Percentiles rank a stretch among this genome's conserved stretches.
These are phyloP conservation scores for Rhinatrema bivittatum DNA, from an alignment of 2,797 vertebrate genomes.

Conservation along the genomic window DNA sequence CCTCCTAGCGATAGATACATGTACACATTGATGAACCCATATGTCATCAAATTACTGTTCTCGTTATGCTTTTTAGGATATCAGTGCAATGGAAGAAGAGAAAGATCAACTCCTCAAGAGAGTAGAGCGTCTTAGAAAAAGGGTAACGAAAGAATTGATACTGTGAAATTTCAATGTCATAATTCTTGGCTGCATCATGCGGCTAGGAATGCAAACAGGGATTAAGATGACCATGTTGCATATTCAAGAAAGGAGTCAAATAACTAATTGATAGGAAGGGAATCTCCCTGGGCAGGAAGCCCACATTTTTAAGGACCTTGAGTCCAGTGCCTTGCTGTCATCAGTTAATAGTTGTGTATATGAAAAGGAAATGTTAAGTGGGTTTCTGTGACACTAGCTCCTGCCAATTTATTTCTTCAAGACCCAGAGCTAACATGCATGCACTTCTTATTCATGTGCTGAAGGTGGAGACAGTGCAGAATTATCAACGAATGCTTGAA, in stretches of 20 bases:
- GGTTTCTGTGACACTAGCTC: constrained; percentile 44
- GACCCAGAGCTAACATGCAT: constrained; percentile 44
- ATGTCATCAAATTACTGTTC: constrained; percentile 3
- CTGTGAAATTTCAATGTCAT: constrained; percentile 25
- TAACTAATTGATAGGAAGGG: constrained; percentile 48
- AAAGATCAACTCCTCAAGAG: constrained; percentile 92
- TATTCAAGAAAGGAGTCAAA: constrained; percentile 41
- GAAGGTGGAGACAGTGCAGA: constrained; percentile 96
- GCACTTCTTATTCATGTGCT: constrained; percentile 49
- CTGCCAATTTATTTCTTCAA: constrained; percentile 39
- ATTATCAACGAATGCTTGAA: constrained; percentile 89
- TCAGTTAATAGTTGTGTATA: constrained; percentile 44
- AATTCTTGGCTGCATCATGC: constrained; percentile 41
- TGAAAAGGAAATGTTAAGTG: constrained; percentile 43
- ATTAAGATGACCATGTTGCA: constrained; percentile 46
- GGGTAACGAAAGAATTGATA: constrained; percentile 62
- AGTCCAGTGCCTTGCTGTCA: constrained; percentile 39
- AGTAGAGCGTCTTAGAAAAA: constrained; percentile 90
- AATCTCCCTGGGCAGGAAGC: constrained; percentile 46
- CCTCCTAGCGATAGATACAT: no score
- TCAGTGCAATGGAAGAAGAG: constrained; percentile 93
- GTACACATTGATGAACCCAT: no score
- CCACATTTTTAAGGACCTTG: constrained; percentile 44
- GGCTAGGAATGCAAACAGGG: constrained; percentile 69
- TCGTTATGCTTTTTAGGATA: constrained; percentile 68